Percentiles rank a stretch among this genome's conserved stretches.
These are phyloP conservation scores for Distichodus sexfasciatus DNA, from an alignment of 2,797 vertebrate species.

Conservation along the genomic window DNA sequence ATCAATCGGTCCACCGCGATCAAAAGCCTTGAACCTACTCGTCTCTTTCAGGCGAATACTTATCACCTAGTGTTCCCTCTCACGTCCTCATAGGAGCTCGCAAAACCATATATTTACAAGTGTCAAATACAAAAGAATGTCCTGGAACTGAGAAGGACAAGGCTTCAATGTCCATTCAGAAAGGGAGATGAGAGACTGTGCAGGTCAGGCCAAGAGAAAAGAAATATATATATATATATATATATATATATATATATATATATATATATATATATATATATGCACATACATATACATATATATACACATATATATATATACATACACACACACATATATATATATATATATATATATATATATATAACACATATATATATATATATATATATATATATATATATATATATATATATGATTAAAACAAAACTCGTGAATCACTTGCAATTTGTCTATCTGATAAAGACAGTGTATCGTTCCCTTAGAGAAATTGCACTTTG, in stretches of 20 bases:
- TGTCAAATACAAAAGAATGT: constrained; percentile 57
- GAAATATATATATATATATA: too few species aligned
- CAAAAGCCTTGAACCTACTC: constrained; percentile 44
- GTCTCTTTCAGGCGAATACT: constrained; percentile 42
- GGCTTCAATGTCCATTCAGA: constrained; percentile 74
- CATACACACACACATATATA: too few species aligned
- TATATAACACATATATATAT: too few species aligned
- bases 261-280: too few species aligned
- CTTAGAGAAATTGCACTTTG: constrained; percentile 84
- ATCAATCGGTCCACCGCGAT: constrained; percentile 27
- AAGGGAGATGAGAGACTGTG: constrained; percentile 59
- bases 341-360: too few species aligned
- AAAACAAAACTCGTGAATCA: constrained; percentile 1
- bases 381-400: too few species aligned
- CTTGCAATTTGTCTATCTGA: constrained; percentile 35
- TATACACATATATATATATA: too few species aligned
- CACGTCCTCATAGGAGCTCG: constrained; percentile 57
- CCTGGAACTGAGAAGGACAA: constrained; percentile 54
- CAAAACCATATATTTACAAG: constrained; percentile 63
- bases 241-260: too few species aligned
- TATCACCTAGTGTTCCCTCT: constrained; percentile 63
- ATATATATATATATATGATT: too few species aligned
- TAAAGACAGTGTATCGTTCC: constrained; percentile 56
- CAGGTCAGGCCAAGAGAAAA: constrained; percentile 41
- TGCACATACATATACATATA: too few species aligned